Evolutionary conservation across 2,797 vertebrate genomes (phyloP).

Genomic region (Paratrypauchen microcephalus): DNA sequence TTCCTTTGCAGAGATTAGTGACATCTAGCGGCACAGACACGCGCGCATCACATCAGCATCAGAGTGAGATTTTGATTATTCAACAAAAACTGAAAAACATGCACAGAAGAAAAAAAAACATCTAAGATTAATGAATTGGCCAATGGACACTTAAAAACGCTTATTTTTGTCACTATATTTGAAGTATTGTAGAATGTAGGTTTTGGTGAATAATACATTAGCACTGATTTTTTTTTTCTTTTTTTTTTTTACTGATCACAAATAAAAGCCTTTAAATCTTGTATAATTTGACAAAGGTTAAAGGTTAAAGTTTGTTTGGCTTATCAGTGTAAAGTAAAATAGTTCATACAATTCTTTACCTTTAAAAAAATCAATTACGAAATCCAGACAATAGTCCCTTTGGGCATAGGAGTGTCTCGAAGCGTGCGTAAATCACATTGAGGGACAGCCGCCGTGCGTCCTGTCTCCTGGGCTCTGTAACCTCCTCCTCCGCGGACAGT

Average conservation of each 20-base stretch:
- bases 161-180: background rate
- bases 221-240: background rate
- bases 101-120: slow-evolving; percentile 2
- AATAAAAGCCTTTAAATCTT: background rate
- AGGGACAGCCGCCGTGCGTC: slow-evolving; percentile 46
- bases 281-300: background rate
- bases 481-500: slow-evolving; percentile 53
- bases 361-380: slow-evolving; percentile 57
- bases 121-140: too few species aligned
- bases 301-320: background rate
- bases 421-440: slow-evolving; percentile 62
- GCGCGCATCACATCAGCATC: background rate
- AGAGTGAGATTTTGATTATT: background rate
- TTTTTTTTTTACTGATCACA: background rate
- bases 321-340: slow-evolving; percentile 14
- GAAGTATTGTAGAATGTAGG: background rate
- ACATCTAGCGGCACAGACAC: slow-evolving; percentile 2
- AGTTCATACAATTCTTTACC: slow-evolving; percentile 57
- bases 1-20: background rate
- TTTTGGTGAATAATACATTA: background rate
- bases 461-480: slow-evolving; percentile 42
- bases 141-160: background rate
- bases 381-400: slow-evolving; percentile 47
- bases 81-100: background rate
- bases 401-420: slow-evolving; percentile 46